Evolutionary conservation across 2,797 vertebrate species (phyloP).

Genomic region (Sebastes wilsoni): DNA sequence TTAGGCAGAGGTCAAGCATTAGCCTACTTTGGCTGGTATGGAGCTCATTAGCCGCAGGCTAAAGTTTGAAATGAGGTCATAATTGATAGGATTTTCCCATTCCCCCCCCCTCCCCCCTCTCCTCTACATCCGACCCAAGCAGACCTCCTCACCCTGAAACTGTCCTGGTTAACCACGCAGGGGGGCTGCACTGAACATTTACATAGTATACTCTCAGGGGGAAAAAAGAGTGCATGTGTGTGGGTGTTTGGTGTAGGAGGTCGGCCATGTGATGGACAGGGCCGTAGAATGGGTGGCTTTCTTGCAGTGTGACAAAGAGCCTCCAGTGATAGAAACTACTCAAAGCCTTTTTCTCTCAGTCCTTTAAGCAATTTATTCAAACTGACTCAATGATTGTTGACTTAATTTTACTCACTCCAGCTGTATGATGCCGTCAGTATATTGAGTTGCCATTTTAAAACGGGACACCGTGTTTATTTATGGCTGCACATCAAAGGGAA

Average conservation of each 20-base stretch:
- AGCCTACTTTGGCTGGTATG: slow-evolving; percentile 74
- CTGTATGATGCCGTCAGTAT: neutral
- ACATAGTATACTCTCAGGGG: neutral
- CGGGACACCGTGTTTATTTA: neutral
- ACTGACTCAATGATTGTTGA: neutral
- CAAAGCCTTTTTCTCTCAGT: neutral
- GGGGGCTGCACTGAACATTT: slow-evolving; percentile 4
- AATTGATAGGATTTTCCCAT: slow-evolving; percentile 65
- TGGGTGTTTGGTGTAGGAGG: slow-evolving; percentile 21
- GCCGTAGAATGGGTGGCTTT: slow-evolving; percentile 20
- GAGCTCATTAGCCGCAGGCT: slow-evolving; percentile 62
- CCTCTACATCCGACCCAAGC: slow-evolving; percentile 9
- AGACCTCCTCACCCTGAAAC: slow-evolving; percentile 1
- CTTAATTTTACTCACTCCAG: neutral
- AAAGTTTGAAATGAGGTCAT: slow-evolving; percentile 71
- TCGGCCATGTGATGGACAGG: neutral
- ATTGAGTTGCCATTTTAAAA: neutral
- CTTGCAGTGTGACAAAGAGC: slow-evolving; percentile 22
- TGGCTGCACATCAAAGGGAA: neutral
- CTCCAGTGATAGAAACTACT: neutral
- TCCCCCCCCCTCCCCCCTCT: neutral
- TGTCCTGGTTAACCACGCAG: slow-evolving; percentile 27
- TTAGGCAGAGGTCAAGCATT: slow-evolving; percentile 70
- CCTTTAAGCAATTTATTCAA: neutral
- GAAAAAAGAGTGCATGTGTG: neutral